Percentiles rank a stretch among this genome's conserved stretches.
phyloP scores from a whole-genome alignment of 2,113 vertebrate genomes.

The Plestiodon gilberti region DNA sequence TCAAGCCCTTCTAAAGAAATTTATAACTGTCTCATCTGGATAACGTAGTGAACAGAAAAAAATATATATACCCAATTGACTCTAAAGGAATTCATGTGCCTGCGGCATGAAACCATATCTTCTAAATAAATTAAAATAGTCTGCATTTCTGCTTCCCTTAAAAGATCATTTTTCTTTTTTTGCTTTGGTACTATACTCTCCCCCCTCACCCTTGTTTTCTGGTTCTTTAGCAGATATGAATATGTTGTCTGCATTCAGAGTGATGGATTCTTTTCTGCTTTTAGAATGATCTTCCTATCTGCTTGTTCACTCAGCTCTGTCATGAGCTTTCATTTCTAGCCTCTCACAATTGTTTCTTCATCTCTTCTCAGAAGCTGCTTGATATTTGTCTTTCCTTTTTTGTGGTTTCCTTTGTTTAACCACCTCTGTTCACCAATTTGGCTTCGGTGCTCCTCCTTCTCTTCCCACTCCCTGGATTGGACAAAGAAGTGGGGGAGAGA shows the following conservation, averaged over 20 bases:
- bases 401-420: not conserved
- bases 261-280: not conserved
- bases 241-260: not conserved
- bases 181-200: no score
- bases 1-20: no score
- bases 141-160: not conserved
- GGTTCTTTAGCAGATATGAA: not conserved
- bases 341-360: not conserved
- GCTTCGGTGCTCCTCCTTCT: no score
- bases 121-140: not conserved
- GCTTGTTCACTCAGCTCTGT: not conserved
- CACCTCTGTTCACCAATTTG: no score
- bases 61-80: no score
- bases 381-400: not conserved
- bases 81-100: not conserved
- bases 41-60: no score
- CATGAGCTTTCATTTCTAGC: not conserved
- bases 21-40: no score
- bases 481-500: no score
- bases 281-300: not conserved
- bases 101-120: not conserved
- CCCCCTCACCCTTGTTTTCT: no score
- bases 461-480: no score
- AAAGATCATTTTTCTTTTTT: not conserved
- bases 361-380: not conserved